Conservation (phyloP, 2,797 vertebrate genomes). For the Toxotes lorentzi region DNA sequence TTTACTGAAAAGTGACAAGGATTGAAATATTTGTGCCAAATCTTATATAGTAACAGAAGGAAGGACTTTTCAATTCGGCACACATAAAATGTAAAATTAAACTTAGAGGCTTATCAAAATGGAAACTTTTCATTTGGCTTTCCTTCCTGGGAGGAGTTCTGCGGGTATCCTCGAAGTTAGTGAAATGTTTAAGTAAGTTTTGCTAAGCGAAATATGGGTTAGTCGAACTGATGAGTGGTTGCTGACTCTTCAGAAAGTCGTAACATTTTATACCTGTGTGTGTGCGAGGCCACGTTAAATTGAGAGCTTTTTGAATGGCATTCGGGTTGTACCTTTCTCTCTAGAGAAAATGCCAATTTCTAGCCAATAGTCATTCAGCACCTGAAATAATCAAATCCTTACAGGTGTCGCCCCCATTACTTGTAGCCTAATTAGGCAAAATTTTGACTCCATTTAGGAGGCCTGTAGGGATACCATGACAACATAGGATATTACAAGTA, state of each 20-base stretch:
- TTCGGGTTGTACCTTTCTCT: not conserved
- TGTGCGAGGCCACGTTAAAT: not conserved
- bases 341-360: constrained; percentile 20
- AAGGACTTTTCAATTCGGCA: not conserved
- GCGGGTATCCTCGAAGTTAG: not conserved
- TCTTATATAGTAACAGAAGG: rapidly evolving
- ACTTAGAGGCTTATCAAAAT: not conserved
- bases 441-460: not conserved
- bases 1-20: rapidly evolving
- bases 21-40: rapidly evolving
- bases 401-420: not conserved
- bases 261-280: not conserved
- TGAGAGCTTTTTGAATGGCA: not conserved
- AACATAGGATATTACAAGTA: no score
- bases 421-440: not conserved
- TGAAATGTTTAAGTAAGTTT: not conserved
- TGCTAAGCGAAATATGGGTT: not conserved
- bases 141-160: not conserved
- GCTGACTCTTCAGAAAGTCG: not conserved
- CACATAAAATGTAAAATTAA: not conserved
- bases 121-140: not conserved
- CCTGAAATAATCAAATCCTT: constrained; percentile 11
- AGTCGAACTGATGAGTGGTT: not conserved
- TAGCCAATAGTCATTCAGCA: not conserved
- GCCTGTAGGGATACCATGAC: not conserved